Evolutionary conservation across 2,888 invertebrate species (phyloP), one percentile per base, ranked within the genome.

Genomic region (Cancer borealis): DNA sequence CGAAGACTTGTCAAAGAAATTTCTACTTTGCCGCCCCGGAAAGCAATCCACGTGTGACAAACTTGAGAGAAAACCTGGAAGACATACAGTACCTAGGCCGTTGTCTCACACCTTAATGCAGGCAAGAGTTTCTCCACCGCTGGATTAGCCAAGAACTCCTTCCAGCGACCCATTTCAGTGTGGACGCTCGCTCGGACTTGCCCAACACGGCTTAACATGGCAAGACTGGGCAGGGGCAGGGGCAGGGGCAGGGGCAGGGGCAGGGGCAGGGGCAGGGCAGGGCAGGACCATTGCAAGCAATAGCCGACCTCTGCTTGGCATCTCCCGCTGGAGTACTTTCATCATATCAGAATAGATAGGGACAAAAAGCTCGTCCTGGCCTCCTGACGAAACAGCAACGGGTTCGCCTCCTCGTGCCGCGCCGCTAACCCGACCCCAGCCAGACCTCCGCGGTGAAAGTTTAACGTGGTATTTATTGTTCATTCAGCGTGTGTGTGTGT

Each of bases 381-480:
- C 88, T n/a, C 46, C 88, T 88, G 47, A 88, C 88, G 88, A 45
- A 88, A 88, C 88, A 88, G 17, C 88, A 47, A 21, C 47, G 88
- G 88, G 88, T 88, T 88, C 88, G 47, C 46, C 88, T 88, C 90
- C 54, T 49, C 49, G 90, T 21, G 49, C 90, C 90, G 90, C 21
- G 91, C 91, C 79, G 79, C 91, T 39, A 91, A 90, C 90, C 90
- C 49, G 90, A 90, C 90, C 54, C 88, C 88, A 54, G 89, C 90
- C 47, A 47, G 47, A 49, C 90, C 90, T 49, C 90, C 17, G 30
- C 49, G 90, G 90, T 90, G 90, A 90, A 91, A 91, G 60, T 39
- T 91, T 66, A 66, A 91, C 91, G 26, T 66, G 91, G 60, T 91
- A 91, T 91, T 91, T 91, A 91, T 91, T 91, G 91, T 91, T 91